Evolutionary conservation across 2,113 vertebrate species (phyloP), one percentile per base, ranked within the genome.

Genomic region (Cnemophilus loriae): DNA sequence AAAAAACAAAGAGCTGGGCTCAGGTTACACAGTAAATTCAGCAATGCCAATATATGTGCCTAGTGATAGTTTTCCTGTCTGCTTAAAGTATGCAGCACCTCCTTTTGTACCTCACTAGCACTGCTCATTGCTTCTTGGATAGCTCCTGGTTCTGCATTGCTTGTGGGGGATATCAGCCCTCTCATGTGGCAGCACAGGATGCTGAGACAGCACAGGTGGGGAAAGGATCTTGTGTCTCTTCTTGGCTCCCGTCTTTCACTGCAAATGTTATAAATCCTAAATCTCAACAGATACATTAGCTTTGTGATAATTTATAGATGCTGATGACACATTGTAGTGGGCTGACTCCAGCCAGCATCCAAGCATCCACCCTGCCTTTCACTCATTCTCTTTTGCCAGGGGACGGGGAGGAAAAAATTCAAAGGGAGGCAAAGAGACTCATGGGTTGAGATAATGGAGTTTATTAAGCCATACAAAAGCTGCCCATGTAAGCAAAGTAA

Each of bases 1-100:
- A 23, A 28, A 7, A 9, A 9, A 13, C 13, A 5, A 26, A 50
- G 28, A 73, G 49, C 30, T 47, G 35, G 27, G 21, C 59, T 79
- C 16, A 53, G 41, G 30, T 60, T 50, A 18, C 13, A 4, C 1
- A 10, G 21, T 33, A 67, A 41, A n/a, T 23, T 67, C 42, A n/a
- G 55, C 11, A 33, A 37, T 23, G 15, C 12, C 1, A 5, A 5
- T 4, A 2, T 1, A 0, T 4, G 8, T 30, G 18, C 46, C 28
- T 16, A 7, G 15, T 12, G 9, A 6, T 7, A 13, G 17, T 42
- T 82, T 13, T 85, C 39, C 30, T 46, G 22, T 28, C 27, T 14
- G 2, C 49, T 69, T 32, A 69, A 44, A 49, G 64, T 28, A 16
- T 1, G 16, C 14, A 76, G 30, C 13, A 3, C 23, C 16, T 47